Evolutionary conservation across 2,797 vertebrate genomes (phyloP).

Genomic region (Chiroxiphia lanceolata): DNA sequence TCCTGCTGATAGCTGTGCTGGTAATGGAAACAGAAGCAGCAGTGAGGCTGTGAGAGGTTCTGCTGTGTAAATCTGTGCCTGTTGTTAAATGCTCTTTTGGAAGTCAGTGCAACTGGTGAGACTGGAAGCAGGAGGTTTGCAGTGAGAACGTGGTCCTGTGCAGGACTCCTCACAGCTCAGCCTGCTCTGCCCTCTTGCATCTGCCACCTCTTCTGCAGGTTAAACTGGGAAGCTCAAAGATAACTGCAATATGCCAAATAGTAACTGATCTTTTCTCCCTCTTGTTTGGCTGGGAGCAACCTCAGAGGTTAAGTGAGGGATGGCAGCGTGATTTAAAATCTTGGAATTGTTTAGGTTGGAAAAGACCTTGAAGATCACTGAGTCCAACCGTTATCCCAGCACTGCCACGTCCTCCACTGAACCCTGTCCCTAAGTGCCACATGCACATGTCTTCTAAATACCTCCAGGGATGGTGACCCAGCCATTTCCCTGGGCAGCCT

Average conservation of each 20-base stretch:
- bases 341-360: neutral
- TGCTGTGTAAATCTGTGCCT: neutral
- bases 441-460: neutral
- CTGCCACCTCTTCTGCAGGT: neutral
- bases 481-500: neutral
- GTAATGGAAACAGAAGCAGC: neutral
- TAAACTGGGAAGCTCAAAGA: neutral
- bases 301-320: neutral
- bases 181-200: neutral
- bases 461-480: neutral
- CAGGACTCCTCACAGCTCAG: neutral
- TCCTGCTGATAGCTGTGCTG: neutral
- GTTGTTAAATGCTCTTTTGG: neutral
- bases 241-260: neutral
- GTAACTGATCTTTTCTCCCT: neutral
- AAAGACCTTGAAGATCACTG: accelerated
- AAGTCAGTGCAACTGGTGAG: neutral
- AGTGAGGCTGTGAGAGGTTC: neutral
- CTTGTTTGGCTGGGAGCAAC: neutral
- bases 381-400: neutral
- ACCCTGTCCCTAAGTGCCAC: neutral
- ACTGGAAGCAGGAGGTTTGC: neutral
- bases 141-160: neutral
- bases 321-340: neutral
- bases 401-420: neutral